Conservation (phyloP, 2,888 invertebrate species). For the Nasonia oneida region DNA sequence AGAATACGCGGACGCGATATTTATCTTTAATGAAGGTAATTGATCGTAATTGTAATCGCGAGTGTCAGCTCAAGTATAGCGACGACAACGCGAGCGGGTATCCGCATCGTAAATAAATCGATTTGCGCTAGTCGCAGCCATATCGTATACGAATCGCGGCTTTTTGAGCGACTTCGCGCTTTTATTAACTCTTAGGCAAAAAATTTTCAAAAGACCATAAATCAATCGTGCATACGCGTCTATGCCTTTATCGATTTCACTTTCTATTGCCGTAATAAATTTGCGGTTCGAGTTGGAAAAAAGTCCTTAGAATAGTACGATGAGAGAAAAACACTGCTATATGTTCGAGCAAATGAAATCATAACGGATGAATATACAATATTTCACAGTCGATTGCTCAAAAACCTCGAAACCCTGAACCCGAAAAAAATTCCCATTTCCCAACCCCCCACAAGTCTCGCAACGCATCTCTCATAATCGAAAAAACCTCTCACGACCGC, state of each 20-base stretch:
- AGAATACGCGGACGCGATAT: constrained; percentile 27
- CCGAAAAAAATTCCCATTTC: not conserved
- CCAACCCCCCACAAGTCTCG: not conserved
- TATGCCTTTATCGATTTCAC: not conserved
- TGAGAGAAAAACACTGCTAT: not conserved
- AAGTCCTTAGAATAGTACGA: not conserved
- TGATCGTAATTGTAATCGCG: constrained; percentile 44
- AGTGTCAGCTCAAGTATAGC: not conserved
- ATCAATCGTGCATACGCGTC: not conserved
- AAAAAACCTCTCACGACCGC: not conserved
- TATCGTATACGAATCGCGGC: not conserved
- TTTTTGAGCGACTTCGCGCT: not conserved
- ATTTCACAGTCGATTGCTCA: not conserved
- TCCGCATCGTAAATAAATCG: constrained; percentile 2
- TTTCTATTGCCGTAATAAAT: constrained; percentile 15
- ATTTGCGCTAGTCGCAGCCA: not conserved
- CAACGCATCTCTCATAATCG: not conserved
- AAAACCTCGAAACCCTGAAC: not conserved
- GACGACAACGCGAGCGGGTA: not conserved
- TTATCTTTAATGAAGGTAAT: constrained; percentile 50
- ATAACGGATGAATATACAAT: not conserved
- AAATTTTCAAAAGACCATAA: not conserved
- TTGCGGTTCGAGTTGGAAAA: not conserved
- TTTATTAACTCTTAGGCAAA: not conserved
- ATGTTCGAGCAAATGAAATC: not conserved